Evolutionary conservation across 2,113 vertebrate genomes (phyloP).

Genomic region (Pteruthius melanotis): DNA sequence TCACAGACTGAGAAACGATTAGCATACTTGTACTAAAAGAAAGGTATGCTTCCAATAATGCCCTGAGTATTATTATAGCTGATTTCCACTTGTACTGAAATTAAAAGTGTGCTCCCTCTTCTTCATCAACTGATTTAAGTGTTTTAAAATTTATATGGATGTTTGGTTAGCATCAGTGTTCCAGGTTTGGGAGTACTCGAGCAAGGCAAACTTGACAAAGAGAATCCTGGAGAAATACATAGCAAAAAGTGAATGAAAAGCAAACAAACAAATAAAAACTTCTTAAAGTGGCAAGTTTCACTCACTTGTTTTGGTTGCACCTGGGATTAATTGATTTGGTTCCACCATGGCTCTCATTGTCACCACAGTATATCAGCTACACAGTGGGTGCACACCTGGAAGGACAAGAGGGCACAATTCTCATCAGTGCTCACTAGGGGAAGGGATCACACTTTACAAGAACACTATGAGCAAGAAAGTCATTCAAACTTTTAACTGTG

Average conservation of each 20-base stretch:
- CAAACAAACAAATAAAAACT: background rate
- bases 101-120: background rate
- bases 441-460: background rate
- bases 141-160: background rate
- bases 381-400: background rate
- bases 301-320: background rate
- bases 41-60: background rate
- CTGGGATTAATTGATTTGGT: background rate
- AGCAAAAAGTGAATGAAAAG: background rate
- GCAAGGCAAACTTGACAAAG: background rate
- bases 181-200: background rate
- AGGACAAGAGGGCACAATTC: background rate
- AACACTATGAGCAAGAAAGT: background rate
- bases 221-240: background rate
- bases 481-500: background rate
- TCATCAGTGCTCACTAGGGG: background rate
- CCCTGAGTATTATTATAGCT: background rate
- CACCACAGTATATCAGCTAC: background rate
- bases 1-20: background rate
- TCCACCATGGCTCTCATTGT: background rate
- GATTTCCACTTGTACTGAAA: background rate
- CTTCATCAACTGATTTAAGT: background rate
- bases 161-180: background rate
- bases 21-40: background rate
- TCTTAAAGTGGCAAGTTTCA: background rate